Evolutionary conservation across 2,888 invertebrate species (phyloP).

Genomic region (Rhingia campestris): DNA sequence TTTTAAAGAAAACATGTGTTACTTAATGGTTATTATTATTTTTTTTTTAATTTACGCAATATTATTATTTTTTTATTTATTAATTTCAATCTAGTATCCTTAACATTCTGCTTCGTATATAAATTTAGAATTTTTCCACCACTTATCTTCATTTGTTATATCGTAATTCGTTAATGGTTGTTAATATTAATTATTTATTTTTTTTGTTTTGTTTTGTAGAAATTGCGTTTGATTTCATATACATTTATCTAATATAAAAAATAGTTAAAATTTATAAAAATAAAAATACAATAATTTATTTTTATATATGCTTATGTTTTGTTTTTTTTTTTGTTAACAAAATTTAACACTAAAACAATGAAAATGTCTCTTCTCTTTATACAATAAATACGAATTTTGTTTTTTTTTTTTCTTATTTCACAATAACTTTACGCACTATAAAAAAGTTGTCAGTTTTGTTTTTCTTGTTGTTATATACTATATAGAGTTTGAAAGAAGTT

Average conservation of each 20-base stretch:
- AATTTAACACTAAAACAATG: constrained; percentile 70
- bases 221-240: constrained; percentile 70
- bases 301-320: constrained; percentile 6
- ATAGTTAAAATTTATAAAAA: constrained; percentile 74
- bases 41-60: constrained; percentile 40
- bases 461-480: constrained; percentile 45
- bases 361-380: constrained; percentile 59
- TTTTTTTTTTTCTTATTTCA: constrained; percentile 52
- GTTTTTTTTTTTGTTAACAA: constrained; percentile 54
- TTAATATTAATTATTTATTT: constrained; percentile 22
- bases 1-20: constrained; percentile 28
- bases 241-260: constrained; percentile 73
- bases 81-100: constrained; percentile 58
- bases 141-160: constrained; percentile 45
- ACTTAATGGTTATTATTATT: constrained; percentile 39
- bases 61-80: constrained; percentile 20
- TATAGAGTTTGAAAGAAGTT: constrained; percentile 55
- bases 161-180: constrained; percentile 66
- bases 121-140: constrained; percentile 72
- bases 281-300: constrained; percentile 64
- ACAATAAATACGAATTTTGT: constrained; percentile 61
- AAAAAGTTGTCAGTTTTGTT: constrained; percentile 42
- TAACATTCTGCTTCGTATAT: constrained; percentile 68
- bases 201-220: constrained; percentile 48
- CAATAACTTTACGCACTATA: constrained; percentile 62